Evolutionary conservation across 1,140 invertebrate species (phyloP), one percentile per base, ranked within the genome.

Genomic region (Anoplophora glabripennis): DNA sequence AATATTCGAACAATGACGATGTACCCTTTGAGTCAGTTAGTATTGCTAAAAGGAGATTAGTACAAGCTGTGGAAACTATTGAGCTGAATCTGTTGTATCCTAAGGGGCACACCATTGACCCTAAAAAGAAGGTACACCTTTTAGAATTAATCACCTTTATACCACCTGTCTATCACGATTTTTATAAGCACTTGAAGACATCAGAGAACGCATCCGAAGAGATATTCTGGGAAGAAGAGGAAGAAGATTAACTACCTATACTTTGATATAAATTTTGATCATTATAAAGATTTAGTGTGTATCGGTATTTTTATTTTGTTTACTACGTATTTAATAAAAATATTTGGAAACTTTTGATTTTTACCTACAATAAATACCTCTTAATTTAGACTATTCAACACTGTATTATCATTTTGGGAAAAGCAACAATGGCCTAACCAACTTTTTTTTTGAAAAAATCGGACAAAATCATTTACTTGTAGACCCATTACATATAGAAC

Each of bases 141-240:
- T 15, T 57, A 21, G 17, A 57, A 11, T 42, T 49, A 38, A 57
- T 57, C 21, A 28, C 36, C 34, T 57, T 57, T 7, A 57, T 57
- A 37, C 34, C 54, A 11, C 55, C 55, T 40, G 18, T 49, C 8
- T 15, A 46, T 35, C 42, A 55, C 36, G 33, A 45, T 7, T 55
- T 55, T 35, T 55, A 55, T 35, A 46, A 35, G 46, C 45, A 46
- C 33, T n/a, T 46, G 12, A 45, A 18, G 46, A 17, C 33, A 36
- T 53, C 46, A 33, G 46, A 3, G 5, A 18, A 48, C n/a, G 46
- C 46, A 33, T 11, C 46, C 17, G 28, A 33, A 33, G 46, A 48
- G 35, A 33, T 35, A 14, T 11, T 1, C 17, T 14, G 11, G 35
- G 11, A 33, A 4, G 5, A 48, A 5, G 9, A 33, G 9, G 5